Evolutionary conservation across 1,140 invertebrate genomes (phyloP).

Genomic region (Aphaenogaster ashmeadi): DNA sequence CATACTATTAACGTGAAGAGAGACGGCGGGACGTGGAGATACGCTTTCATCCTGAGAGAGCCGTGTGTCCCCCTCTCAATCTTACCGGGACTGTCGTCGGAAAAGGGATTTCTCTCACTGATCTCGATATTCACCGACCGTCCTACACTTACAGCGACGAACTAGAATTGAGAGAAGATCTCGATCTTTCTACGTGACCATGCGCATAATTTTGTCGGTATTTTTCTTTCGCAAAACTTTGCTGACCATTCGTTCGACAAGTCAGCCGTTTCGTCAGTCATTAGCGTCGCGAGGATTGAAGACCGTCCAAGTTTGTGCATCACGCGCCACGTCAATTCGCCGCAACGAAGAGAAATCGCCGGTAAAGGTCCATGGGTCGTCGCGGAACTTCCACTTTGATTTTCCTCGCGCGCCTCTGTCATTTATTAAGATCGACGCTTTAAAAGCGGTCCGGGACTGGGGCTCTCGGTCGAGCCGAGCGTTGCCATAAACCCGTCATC

Average conservation of each 20-base stretch:
- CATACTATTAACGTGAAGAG: constrained; percentile 78
- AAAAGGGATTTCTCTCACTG: constrained; percentile 62
- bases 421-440: constrained; percentile 69
- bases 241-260: not conserved
- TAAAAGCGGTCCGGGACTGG: constrained; percentile 60
- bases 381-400: constrained; percentile 56
- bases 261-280: not conserved
- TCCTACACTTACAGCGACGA: constrained; percentile 20
- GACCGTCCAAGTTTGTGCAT: constrained; percentile 49
- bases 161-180: constrained; percentile 50
- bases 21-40: constrained; percentile 24
- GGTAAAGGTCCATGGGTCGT: constrained; percentile 50
- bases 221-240: constrained; percentile 10
- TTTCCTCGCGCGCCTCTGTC: constrained; percentile 61
- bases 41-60: constrained; percentile 74
- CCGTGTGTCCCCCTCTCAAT: constrained; percentile 66
- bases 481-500: constrained; percentile 62
- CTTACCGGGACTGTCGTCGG: constrained; percentile 26
- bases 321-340: constrained; percentile 46
- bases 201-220: constrained; percentile 42
- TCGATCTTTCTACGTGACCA: constrained; percentile 25
- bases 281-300: not conserved
- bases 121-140: constrained; percentile 73
- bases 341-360: constrained; percentile 55
- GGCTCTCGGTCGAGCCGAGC: constrained; percentile 51